Percentiles rank a stretch among this genome's conserved stretches.
Conservation (phyloP, 2,888 invertebrate species). For the Tachina fera region DNA sequence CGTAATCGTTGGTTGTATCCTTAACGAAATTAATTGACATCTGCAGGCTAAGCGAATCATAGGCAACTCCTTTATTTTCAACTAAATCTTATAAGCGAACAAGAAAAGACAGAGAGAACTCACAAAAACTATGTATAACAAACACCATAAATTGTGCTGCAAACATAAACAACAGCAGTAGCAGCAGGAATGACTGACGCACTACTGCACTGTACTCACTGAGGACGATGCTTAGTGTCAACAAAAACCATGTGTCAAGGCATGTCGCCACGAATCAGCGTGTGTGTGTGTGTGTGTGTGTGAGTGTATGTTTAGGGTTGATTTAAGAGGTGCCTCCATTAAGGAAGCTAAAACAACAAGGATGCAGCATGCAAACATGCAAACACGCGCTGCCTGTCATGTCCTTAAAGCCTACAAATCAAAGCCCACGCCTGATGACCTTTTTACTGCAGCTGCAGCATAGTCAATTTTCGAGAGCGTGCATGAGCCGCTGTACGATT, state of each 20-base stretch:
- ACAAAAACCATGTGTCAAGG: constrained; percentile 78
- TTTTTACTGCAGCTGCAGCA: constrained; percentile 63
- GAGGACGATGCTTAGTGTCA: constrained; percentile 74
- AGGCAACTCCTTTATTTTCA: constrained; percentile 38
- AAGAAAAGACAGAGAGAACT: constrained; percentile 8
- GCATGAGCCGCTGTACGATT: not conserved
- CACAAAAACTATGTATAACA: constrained; percentile 43
- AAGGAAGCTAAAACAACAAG: constrained; percentile 12
- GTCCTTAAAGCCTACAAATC: constrained; percentile 76
- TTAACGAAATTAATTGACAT: constrained; percentile 57
- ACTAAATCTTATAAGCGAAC: constrained; percentile 21
- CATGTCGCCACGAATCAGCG: constrained; percentile 73
- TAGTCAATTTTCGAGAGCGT: not conserved
- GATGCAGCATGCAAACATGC: constrained; percentile 29
- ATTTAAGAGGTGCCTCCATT: constrained; percentile 26
- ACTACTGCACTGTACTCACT: not conserved
- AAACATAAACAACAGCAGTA: constrained; percentile 24
- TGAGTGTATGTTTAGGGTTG: constrained; percentile 12
- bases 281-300: not conserved
- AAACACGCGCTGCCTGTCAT: constrained; percentile 52
- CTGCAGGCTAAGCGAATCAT: constrained; percentile 52
- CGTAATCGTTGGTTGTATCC: no score
- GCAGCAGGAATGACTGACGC: constrained; percentile 15
- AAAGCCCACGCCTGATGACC: constrained; percentile 65
- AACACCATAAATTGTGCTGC: constrained; percentile 58